phyloP scores from a whole-genome alignment of 1,140 invertebrate species.

The Bombus vancouverensis region DNA sequence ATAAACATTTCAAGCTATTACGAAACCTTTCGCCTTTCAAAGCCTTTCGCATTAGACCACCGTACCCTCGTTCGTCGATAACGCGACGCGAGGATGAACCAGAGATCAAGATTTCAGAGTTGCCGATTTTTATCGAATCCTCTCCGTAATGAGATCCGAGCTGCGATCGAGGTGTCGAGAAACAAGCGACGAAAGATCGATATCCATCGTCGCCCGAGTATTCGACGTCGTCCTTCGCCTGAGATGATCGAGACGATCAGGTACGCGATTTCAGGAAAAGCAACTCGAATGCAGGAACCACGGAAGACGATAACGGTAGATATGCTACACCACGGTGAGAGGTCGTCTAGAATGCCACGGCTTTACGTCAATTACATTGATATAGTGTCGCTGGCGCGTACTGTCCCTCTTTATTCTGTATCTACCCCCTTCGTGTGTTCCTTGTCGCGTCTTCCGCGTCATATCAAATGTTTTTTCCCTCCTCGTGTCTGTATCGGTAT shows the following conservation, averaged over 20 bases:
- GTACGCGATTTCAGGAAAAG: slow-evolving; percentile 60
- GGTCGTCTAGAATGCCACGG: slow-evolving; percentile 63
- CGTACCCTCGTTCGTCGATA: neutral
- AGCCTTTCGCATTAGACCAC: neutral
- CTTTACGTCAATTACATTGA: slow-evolving; percentile 75
- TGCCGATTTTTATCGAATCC: slow-evolving; percentile 41
- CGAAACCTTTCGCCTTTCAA: neutral
- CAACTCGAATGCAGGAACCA: slow-evolving; percentile 48
- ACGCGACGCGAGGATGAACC: neutral
- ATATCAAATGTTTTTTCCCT: neutral
- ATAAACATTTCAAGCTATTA: no score
- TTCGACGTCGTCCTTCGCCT: slow-evolving; percentile 5
- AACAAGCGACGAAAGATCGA: slow-evolving; percentile 51
- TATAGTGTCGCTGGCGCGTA: slow-evolving; percentile 60
- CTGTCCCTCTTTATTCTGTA: slow-evolving; percentile 41
- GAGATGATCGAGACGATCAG: slow-evolving; percentile 43
- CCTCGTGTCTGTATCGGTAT: slow-evolving; percentile 24
- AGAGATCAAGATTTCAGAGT: neutral
- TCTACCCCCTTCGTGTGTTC: slow-evolving; percentile 10
- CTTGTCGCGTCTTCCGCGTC: slow-evolving; percentile 22
- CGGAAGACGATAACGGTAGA: slow-evolving; percentile 70
- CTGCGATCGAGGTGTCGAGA: slow-evolving; percentile 1
- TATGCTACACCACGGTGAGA: slow-evolving; percentile 64
- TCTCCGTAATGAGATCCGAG: slow-evolving; percentile 38
- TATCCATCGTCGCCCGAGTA: slow-evolving; percentile 38